phyloP scores from a whole-genome alignment of 2,888 invertebrate species.

The Euspilapteryx auroguttella region DNA sequence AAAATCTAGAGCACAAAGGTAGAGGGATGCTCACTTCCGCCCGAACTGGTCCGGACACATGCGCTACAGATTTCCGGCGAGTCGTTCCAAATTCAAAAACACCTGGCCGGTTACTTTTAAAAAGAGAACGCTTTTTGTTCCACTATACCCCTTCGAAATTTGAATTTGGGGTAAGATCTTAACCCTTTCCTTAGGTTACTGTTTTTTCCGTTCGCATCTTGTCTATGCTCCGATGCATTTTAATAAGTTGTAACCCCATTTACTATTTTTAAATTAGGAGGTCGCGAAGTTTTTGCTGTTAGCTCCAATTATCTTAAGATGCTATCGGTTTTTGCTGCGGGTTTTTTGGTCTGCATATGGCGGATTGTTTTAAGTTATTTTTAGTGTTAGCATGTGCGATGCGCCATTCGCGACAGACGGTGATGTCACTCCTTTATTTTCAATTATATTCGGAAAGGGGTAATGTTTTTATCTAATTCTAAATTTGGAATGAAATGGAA shows the following conservation, averaged over 20 bases:
- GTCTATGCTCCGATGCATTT: constrained; percentile 22
- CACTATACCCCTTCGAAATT: constrained; percentile 32
- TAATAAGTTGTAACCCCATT: constrained; percentile 14
- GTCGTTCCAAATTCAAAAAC: constrained; percentile 31
- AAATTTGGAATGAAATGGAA: no score
- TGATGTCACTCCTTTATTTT: constrained; percentile 50
- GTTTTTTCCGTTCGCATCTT: constrained; percentile 21
- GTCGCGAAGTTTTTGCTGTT: constrained; percentile 14
- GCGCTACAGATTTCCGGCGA: constrained; percentile 55
- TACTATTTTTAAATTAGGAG: constrained; percentile 24
- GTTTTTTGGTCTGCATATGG: constrained; percentile 43
- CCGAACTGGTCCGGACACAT: constrained; percentile 39
- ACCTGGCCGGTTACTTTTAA: constrained; percentile 44
- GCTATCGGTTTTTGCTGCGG: constrained; percentile 25
- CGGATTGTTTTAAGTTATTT: constrained; percentile 42
- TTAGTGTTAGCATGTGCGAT: constrained; percentile 44
- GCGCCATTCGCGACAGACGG: constrained; percentile 42
- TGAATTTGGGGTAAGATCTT: constrained; percentile 31
- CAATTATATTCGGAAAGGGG: constrained; percentile 32
- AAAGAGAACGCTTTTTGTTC: constrained; percentile 31
- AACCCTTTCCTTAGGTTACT: constrained; percentile 35
- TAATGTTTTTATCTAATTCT: constrained; percentile 15
- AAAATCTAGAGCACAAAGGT: no score
- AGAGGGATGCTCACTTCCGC: no score
- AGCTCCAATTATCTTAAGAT: constrained; percentile 15